A percentile compares a stretch with the other conserved stretches of the same genome.
These are phyloP conservation scores for Myotis daubentonii DNA, from an alignment of 2,797 vertebrate genomes.

Conservation along the genomic window DNA sequence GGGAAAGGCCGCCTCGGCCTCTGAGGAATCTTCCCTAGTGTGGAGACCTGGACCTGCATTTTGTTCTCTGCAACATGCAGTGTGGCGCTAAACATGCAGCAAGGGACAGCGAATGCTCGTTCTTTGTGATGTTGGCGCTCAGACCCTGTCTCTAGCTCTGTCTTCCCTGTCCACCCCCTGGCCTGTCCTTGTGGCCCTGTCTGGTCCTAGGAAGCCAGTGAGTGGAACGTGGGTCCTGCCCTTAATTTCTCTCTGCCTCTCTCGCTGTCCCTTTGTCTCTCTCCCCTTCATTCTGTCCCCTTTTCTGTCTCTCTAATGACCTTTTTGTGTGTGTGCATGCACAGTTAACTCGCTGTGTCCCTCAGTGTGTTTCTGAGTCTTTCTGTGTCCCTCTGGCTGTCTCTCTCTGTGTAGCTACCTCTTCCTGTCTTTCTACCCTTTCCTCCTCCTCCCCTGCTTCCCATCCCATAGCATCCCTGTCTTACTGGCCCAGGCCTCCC, in stretches of 20 bases:
- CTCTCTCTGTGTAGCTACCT: background rate
- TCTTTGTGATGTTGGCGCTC: background rate
- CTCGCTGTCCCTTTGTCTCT: background rate
- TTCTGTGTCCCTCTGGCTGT: background rate
- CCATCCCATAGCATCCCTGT: background rate
- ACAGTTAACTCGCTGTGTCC: background rate
- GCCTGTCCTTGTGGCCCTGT: background rate
- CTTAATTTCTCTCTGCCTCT: background rate
- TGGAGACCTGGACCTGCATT: background rate
- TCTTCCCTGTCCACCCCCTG: background rate
- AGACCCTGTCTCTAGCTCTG: background rate
- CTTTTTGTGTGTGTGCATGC: background rate
- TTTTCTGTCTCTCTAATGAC: background rate
- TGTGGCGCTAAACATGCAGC: too few species aligned
- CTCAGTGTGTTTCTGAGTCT: background rate
- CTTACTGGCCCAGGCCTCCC: background rate
- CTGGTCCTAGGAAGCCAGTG: background rate
- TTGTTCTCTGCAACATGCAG: background rate
- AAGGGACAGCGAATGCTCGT: background rate
- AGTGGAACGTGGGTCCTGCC: too few species aligned
- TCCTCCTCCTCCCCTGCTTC: background rate
- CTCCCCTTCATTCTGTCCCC: background rate
- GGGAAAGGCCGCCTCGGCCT: rapidly evolving
- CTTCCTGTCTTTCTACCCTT: background rate
- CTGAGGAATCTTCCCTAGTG: too few species aligned